Conservation (phyloP, 2,113 vertebrate genomes). For the Paradisaea rubra region DNA sequence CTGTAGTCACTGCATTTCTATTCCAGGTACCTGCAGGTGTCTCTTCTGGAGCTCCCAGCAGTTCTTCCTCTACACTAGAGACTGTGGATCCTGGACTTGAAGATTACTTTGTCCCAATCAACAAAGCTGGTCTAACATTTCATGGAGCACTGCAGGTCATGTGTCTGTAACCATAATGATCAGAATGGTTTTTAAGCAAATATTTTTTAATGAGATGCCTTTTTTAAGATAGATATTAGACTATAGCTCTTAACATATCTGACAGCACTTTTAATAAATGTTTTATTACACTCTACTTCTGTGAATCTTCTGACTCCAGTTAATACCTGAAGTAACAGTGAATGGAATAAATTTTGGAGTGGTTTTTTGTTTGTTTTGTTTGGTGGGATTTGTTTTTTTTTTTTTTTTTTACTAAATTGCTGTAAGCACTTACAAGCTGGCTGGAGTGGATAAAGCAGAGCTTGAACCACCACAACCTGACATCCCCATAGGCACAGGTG, state of each 20-base stretch:
- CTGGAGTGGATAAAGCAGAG: neutral
- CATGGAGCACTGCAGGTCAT: constrained; percentile 38
- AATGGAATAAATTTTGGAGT: neutral
- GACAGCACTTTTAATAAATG: constrained; percentile 71
- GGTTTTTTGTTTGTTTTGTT: neutral
- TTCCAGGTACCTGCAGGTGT: constrained; percentile 76
- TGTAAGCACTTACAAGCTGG: neutral
- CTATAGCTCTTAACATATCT: constrained; percentile 37
- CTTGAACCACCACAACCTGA: neutral
- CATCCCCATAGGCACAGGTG: neutral
- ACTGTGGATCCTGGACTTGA: neutral
- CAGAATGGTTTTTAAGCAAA: constrained; percentile 19
- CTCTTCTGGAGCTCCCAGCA: constrained; percentile 70
- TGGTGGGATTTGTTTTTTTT: neutral
- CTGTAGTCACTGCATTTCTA: neutral
- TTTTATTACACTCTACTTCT: neutral
- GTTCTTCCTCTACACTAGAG: constrained; percentile 67
- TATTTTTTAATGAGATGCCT: constrained; percentile 20
- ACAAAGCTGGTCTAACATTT: neutral
- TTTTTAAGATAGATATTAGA: constrained; percentile 22
- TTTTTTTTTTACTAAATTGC: neutral
- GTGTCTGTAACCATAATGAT: constrained; percentile 18
- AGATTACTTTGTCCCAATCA: neutral
- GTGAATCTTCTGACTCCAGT: neutral
- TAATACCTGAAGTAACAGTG: neutral